Evolutionary conservation across 2,113 vertebrate genomes (phyloP).

Genomic region (Plecturocebus donacophilus): DNA sequence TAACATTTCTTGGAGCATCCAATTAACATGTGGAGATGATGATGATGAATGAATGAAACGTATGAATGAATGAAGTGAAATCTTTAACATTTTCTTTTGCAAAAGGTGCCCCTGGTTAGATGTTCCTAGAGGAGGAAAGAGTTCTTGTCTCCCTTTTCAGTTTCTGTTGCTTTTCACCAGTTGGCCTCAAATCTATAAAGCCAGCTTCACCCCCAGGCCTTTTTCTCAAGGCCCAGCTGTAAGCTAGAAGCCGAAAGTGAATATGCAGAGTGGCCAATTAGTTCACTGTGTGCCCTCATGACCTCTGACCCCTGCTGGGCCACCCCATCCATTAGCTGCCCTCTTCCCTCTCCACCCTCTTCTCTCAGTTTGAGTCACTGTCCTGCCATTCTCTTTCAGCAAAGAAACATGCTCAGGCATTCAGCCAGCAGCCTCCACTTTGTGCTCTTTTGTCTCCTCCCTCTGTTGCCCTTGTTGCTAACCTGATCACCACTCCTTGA

Average conservation of each 20-base stretch:
- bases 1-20: not conserved
- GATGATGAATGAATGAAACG: not conserved
- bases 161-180: not conserved
- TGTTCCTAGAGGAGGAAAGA: not conserved
- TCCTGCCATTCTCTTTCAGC: slow-evolving; percentile 92
- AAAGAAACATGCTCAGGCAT: slow-evolving; percentile 92
- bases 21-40: not conserved
- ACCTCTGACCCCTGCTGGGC: slow-evolving; percentile 96
- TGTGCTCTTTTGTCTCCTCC: slow-evolving; percentile 91
- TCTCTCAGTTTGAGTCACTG: slow-evolving; percentile 94
- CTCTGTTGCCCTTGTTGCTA: slow-evolving; percentile 89
- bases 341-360: slow-evolving; percentile 77
- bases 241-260: slow-evolving; percentile 73
- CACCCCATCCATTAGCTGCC: slow-evolving; percentile 91
- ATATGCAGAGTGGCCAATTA: slow-evolving; percentile 93
- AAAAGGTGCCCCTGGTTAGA: not conserved
- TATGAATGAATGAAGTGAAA: not conserved
- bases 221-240: slow-evolving; percentile 66
- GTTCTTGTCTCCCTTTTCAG: not conserved
- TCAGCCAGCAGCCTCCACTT: slow-evolving; percentile 90
- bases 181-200: not conserved
- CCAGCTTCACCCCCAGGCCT: not conserved
- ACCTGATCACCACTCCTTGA: slow-evolving; percentile 91
- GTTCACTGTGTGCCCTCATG: slow-evolving; percentile 90
- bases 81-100: slow-evolving; percentile 8